These are phyloP conservation scores for Mormyrus proboscirostris DNA, from an alignment of 2,797 vertebrate genomes.

Conservation along the genomic window DNA sequence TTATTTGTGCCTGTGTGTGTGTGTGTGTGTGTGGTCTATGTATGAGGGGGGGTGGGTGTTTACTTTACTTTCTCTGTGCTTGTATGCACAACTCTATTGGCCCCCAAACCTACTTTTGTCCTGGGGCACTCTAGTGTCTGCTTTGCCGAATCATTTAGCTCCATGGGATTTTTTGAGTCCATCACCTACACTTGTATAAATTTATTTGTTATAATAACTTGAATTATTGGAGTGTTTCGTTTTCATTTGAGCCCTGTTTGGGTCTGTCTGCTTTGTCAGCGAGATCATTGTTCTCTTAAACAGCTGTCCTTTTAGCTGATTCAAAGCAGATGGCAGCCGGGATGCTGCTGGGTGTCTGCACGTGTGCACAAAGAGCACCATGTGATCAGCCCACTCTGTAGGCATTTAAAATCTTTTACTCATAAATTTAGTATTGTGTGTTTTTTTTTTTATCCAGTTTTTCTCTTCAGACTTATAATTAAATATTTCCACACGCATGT, in stretches of 20 bases:
- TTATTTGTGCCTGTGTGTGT: not conserved
- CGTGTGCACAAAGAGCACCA: slow-evolving; percentile 42
- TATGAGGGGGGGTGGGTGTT: not conserved
- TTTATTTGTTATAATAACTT: not conserved
- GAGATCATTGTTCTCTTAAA: slow-evolving; percentile 20
- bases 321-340: slow-evolving; percentile 30
- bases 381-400: not conserved
- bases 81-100: not conserved
- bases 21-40: not conserved
- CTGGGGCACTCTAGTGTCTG: not conserved
- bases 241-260: not conserved
- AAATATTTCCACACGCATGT: not conserved
- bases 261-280: slow-evolving; percentile 19
- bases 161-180: not conserved
- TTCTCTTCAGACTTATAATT: not conserved
- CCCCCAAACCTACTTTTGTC: not conserved
- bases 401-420: not conserved
- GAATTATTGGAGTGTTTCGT: not conserved
- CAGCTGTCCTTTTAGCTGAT: slow-evolving; percentile 22
- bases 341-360: slow-evolving; percentile 32
- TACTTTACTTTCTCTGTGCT: not conserved
- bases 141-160: not conserved
- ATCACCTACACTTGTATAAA: not conserved
- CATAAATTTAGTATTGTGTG: not conserved
- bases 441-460: not conserved